Evolutionary conservation across 2,888 invertebrate genomes (phyloP), one percentile per base, ranked within the genome.

Genomic region (Mantis religiosa): DNA sequence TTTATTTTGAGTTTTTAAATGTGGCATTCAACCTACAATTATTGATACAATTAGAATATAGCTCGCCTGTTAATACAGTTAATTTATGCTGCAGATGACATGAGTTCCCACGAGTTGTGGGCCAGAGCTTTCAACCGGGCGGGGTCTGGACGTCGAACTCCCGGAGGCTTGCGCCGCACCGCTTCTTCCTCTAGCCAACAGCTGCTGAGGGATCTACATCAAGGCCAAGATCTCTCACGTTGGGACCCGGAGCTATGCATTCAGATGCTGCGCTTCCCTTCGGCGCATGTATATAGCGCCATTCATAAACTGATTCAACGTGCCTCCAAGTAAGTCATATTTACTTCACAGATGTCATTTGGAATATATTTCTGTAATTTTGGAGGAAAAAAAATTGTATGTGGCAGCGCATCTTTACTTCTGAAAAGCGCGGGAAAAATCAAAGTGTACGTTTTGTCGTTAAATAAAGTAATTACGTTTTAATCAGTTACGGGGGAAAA

Each of bases 211-310:
- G 91, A 91, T 82, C 87, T 90, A 9, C 87, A 85, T 81, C 71
- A 87, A 30, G 90, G 90, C 0, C 87, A 83, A 27, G 90, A 90
- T 89, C 89, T 90, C 30, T 89, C 89, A 28, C 89, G 89, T 82
- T 92, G 92, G 92, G 92, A 92, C 82, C 92, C 92, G 1, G 93
- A 93, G 83, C 91, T 92, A 7, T 92, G 92, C 87, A 91, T 92
- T n/a, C 91, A 92, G 71, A 91, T 92, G 88, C 90, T 92, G 87
- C 91, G 91, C 30, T 91, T 92, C 71, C 92, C 92, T 1, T 91
- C 91, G 47, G 91, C 92, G 0, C 90, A 92, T 30, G 92, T 92
- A 90, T 93, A 92, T 89, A 89, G 91, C 2, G 92, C 92, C 12
- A 91, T 92, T 54, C 91, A 91, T 87, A 92, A 92, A 87, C 91